Conservation (phyloP, 2,113 vertebrate genomes). For the Garra rufa region DNA sequence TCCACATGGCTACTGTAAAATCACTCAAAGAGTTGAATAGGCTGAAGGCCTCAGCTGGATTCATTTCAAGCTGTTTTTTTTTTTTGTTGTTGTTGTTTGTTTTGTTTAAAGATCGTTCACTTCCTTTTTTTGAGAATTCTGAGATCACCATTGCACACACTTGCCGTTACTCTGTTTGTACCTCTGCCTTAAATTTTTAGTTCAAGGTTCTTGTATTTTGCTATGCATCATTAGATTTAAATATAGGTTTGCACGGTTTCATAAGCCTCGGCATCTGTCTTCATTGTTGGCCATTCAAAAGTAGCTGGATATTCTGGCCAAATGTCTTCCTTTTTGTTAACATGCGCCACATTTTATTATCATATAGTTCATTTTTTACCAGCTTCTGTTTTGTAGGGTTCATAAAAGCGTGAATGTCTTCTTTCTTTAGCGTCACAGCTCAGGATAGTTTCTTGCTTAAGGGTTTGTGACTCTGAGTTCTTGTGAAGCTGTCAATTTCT, state of each 20-base stretch:
- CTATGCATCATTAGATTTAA: too few relatives aligned
- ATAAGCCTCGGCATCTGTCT: neutral
- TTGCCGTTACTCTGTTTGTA: too few relatives aligned
- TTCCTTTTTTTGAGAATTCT: slow-evolving; percentile 2
- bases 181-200: too few relatives aligned
- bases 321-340: neutral
- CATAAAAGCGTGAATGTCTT: too few relatives aligned
- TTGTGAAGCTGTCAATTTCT: neutral
- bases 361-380: too few relatives aligned
- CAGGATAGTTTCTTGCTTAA: too few relatives aligned
- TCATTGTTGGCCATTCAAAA: neutral
- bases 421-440: too few relatives aligned
- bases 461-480: neutral
- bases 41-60: slow-evolving; percentile 38
- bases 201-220: too few relatives aligned
- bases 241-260: too few relatives aligned
- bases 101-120: neutral
- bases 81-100: too few relatives aligned
- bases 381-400: too few relatives aligned
- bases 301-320: neutral
- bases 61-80: slow-evolving; percentile 32
- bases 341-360: too few relatives aligned
- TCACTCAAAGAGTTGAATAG: slow-evolving; percentile 38
- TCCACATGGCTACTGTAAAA: slow-evolving; percentile 35
- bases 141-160: neutral